Evolutionary conservation across 2,888 invertebrate genomes (phyloP).

Genomic region (Pheosia tremula): DNA sequence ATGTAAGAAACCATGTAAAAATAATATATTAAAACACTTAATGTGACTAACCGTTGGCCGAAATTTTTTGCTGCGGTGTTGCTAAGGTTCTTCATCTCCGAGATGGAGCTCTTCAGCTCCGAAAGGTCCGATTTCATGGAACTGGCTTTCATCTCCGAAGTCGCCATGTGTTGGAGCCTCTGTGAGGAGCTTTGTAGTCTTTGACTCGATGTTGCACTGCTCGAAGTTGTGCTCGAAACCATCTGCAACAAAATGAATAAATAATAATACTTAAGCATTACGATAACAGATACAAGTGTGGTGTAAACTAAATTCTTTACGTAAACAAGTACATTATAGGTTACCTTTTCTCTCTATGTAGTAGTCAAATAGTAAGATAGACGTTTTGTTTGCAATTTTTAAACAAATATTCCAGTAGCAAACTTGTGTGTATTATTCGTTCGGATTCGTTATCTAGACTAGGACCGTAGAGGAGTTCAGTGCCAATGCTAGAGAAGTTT

Average conservation of each 20-base stretch:
- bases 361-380: not conserved
- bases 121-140: slow-evolving; percentile 92
- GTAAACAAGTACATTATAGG: slow-evolving; percentile 10
- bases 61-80: slow-evolving; percentile 74
- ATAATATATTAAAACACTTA: slow-evolving; percentile 21
- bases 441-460: slow-evolving; percentile 76
- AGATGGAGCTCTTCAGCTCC: slow-evolving; percentile 92
- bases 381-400: slow-evolving; percentile 1
- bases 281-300: slow-evolving; percentile 16
- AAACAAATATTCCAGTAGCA: slow-evolving; percentile 7
- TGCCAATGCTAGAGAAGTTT: slow-evolving; percentile 78
- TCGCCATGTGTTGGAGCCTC: slow-evolving; percentile 80
- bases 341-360: slow-evolving; percentile 18
- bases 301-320: not conserved
- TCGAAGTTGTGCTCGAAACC: slow-evolving; percentile 85
- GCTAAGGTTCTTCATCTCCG: slow-evolving; percentile 92
- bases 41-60: slow-evolving; percentile 68
- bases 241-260: slow-evolving; percentile 56
- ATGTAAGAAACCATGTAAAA: slow-evolving; percentile 33
- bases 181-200: slow-evolving; percentile 85
- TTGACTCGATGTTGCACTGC: slow-evolving; percentile 85
- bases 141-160: slow-evolving; percentile 92
- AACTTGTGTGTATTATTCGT: slow-evolving; percentile 50
- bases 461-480: slow-evolving; percentile 75
- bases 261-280: slow-evolving; percentile 5